phyloP scores from a whole-genome alignment of 2,888 invertebrate genomes.

The Caenorhabditis imperialis region DNA sequence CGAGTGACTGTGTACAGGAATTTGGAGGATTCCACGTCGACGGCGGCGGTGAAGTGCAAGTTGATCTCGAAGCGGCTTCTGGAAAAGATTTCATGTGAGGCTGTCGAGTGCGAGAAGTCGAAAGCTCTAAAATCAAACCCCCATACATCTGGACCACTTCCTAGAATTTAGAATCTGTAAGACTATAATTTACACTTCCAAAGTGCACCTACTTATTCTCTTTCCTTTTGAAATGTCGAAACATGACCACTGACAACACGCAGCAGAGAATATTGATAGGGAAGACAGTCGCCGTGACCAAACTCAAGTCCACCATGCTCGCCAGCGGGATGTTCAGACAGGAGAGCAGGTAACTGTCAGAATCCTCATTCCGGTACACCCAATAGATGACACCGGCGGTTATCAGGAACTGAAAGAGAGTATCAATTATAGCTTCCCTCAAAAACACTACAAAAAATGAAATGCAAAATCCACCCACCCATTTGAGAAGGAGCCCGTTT shows the following conservation, averaged over 20 bases:
- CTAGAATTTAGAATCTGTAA: no score
- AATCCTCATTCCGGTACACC: conserved; percentile 37
- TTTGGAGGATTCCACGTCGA: conserved; percentile 41
- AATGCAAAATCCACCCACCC: conserved; percentile 8
- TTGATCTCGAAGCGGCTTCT: conserved; percentile 45
- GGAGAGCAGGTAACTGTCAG: conserved; percentile 30
- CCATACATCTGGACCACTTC: no score
- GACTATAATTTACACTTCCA: background rate
- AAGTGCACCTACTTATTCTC: conserved; percentile 14
- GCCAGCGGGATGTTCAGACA: conserved; percentile 37
- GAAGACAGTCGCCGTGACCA: conserved; percentile 26
- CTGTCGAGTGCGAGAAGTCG: no score
- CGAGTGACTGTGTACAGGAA: conserved; percentile 27
- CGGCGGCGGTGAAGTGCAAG: conserved; percentile 40
- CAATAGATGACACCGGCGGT: conserved; percentile 9
- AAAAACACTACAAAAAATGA: background rate
- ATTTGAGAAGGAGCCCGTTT: conserved; percentile 10
- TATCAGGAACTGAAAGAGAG: conserved; percentile 11
- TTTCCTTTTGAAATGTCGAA: conserved; percentile 37
- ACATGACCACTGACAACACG: conserved; percentile 34
- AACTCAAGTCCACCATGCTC: conserved; percentile 31
- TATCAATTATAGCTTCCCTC: background rate
- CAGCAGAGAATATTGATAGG: conserved; percentile 40
- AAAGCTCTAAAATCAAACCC: no score
- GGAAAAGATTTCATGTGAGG: background rate